Evolutionary conservation across 1,140 invertebrate genomes (phyloP).

Genomic region (Dolichoris vasculosae): DNA sequence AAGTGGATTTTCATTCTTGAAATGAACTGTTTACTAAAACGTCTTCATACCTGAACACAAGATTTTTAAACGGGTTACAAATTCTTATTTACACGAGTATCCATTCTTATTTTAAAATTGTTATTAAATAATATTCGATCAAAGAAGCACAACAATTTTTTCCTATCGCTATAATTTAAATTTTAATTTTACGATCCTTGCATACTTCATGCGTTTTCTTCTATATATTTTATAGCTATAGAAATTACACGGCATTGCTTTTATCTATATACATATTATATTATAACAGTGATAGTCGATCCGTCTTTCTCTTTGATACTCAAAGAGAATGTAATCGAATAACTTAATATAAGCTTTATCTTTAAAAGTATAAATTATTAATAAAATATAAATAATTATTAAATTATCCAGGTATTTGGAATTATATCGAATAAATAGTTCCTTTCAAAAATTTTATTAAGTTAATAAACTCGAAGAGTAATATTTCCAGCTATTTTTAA

Average conservation of each 20-base stretch:
- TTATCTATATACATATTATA: neutral
- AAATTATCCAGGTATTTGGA: neutral
- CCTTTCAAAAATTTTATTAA: neutral
- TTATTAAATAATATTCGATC: neutral
- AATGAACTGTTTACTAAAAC: slow-evolving; percentile 10
- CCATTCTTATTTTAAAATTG: neutral
- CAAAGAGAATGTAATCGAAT: neutral
- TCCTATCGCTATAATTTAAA: neutral
- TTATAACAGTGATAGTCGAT: neutral
- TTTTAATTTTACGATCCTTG: too few relatives aligned
- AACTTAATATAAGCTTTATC: neutral
- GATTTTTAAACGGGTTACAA: slow-evolving; percentile 18
- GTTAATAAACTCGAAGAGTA: too few relatives aligned
- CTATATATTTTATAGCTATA: too few relatives aligned
- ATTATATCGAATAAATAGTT: neutral
- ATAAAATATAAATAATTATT: neutral
- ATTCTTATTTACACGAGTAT: neutral
- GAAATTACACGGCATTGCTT: too few relatives aligned
- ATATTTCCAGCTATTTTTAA: too few relatives aligned
- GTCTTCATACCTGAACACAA: neutral
- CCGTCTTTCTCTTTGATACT: neutral
- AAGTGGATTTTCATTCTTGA: slow-evolving; percentile 52
- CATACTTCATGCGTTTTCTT: too few relatives aligned
- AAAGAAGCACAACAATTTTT: neutral
- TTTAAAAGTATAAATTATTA: neutral